Evolutionary conservation across 2,888 invertebrate genomes (phyloP), one percentile per base, ranked within the genome.

Genomic region (Apamea anceps): DNA sequence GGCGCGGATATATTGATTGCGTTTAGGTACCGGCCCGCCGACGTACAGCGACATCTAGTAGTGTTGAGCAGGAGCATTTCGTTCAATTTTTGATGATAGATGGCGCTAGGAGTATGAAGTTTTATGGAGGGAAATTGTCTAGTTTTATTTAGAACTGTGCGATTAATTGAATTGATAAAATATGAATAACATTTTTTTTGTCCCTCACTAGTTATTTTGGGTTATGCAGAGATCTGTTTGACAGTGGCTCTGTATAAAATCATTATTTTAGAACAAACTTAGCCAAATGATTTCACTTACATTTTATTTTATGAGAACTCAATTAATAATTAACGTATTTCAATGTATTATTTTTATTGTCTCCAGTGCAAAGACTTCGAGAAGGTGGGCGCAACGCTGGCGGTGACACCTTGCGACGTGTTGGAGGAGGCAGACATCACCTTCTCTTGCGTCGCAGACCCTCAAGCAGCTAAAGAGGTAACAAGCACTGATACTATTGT

Each of bases 361-460:
- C 97, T 95, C 70, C 97, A 98, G 98, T 99, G 99, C 93, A 97
- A 98, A 93, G 98, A 98, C 92, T 99, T 99, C 94, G 98, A 98
- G 90, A 98, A 98, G 90, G 98, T 98, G 2, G 99, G 99, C 37
- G 99, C 99, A 4, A 97, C 98, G 83, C 98, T 98, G 82, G 99
- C 98, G 77, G 98, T 98, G 91, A 99, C 99, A 7, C 99, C 99
- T 3, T 98, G 98, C 91, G 99, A 99, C 92, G 99, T 99, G 18
- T 98, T 99, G 32, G 98, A 98, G 89, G 98, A 98, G 76, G 98
- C 99, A 0, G 99, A 99, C 94, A 98, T 99, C 89, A 99, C 99
- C 75, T 99, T 99, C 96, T 99, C 99, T 18, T 99, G 99, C 94
- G 99, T 99, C 25, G 98, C 99, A 0, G 99, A 99, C 96, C 99